Evolutionary conservation across 2,888 invertebrate species (phyloP), one percentile per base, ranked within the genome.

Genomic region (Orthonevra nobilis): DNA sequence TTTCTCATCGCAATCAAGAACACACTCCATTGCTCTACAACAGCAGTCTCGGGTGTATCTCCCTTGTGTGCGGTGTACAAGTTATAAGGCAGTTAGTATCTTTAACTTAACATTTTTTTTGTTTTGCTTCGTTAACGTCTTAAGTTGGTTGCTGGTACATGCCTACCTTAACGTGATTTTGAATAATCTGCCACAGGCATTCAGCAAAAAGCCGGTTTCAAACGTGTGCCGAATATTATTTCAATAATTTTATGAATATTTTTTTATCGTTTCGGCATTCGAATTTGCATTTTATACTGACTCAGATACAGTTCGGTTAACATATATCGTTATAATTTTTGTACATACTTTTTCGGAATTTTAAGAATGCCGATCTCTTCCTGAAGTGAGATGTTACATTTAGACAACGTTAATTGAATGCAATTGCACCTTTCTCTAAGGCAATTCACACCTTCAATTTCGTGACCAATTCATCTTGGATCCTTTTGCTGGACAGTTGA

Each of bases 161-260:
- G 58, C 38, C 60, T 38, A 48, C 30, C 52, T 46, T 72, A 54
- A 72, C 38, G 77, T 66, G 46, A 66, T 56, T 73, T 61, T 32
- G 40, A 68, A 73, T 72, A 68, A 68, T 68, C 54, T 44, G 46
- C 56, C 58, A 32, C 17, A 46, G 66, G 61, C 54, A 61, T 68
- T 61, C 61, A 50, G 34, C 54, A 20, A 30, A n/a, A n/a, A 79
- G 79, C 79, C 72, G 79, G 79, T 79, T 79, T 48, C 23, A 20
- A 72, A 40, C 50, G 66, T 66, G 61, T 61, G 60, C 72, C 66
- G 79, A 79, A 61, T 72, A 60, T 66, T 77, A 66, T 60, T 66
- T 66, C 54, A 48, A 79, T 79, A 66, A 64, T 40, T 79, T 73
- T 60, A 48, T 46, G 64, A 60, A 66, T 66, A 70, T 72, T 34